Base-by-base conservation (phyloP, 1,140 invertebrate genomes). In the Drosophila insularis region DNA sequence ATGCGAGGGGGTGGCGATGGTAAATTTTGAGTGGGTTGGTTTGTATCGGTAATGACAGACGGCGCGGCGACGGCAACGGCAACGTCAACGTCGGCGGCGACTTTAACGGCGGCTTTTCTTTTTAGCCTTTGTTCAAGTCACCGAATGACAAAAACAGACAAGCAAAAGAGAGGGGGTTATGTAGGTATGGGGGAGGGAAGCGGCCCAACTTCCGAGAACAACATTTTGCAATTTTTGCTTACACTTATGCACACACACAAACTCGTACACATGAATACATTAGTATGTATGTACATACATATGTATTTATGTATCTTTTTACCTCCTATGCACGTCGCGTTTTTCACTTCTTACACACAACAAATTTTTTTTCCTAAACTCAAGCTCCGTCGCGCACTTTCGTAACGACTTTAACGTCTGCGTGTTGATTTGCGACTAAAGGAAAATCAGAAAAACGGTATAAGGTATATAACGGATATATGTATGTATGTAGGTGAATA, bases 191-290 rank as follows among this genome's bases (percentile, higher is more conserved):
- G 14, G 14, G 10, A 21, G 19, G 37, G 63, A 60, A 8, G 32
- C 32, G 19, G 17, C 17, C 64, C 11, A 70, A 71, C 69, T 72
- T 72, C 65, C 68, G 78, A 79, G 61, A 66, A 69, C 62, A 56
- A 64, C 69, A 85, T 80, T 86, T 78, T 67, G 73, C 68, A 86
- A 79, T 73, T 75, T 73, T 75, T 61, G 56, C 56, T 72, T 70
- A 68, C 67, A 40, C n/a, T 72, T 58, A 63, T 68, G 35, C 58
- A 62, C 46, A 73, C 39, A 60, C 46, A 54, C 4, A 14, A 32
- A 62, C 10, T 10, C 31, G 50, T 40, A 40, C 46, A 70, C 35
- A 68, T 19, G 31, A 32, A 32, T 32, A 58, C 58, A 62, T 56
- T 50, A 19, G 40, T 27, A 27, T 19, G 11, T 32, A 63, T 32